phyloP scores from a whole-genome alignment of 2,113 vertebrate species.

The Paracyprichromis sp. region DNA sequence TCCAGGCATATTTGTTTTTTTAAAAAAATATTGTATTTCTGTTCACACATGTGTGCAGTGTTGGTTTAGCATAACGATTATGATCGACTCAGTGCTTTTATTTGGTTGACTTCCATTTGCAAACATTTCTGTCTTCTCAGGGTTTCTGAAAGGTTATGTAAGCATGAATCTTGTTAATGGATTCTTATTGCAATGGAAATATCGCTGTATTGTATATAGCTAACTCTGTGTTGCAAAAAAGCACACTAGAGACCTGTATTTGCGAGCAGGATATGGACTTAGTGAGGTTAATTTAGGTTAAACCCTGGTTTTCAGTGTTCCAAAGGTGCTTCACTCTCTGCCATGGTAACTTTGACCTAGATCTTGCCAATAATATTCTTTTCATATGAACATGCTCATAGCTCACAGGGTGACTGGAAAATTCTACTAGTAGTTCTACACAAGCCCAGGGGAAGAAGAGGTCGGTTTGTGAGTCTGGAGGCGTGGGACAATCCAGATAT shows the following conservation, averaged over 20 bases:
- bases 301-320: not conserved
- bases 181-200: not conserved
- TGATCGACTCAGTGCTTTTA: not conserved
- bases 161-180: not conserved
- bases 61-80: not conserved
- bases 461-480: not conserved
- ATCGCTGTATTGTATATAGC: accelerated
- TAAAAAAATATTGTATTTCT: not conserved
- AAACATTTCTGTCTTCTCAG: not conserved
- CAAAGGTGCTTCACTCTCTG: not conserved
- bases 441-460: not conserved
- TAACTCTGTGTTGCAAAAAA: not conserved
- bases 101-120: not conserved
- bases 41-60: not conserved
- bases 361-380: not conserved
- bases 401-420: not conserved
- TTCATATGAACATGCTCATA: not conserved
- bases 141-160: not conserved
- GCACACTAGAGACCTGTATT: not conserved
- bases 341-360: accelerated
- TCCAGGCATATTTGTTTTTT: not conserved
- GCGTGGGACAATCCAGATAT: not conserved
- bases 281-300: not conserved
- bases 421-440: not conserved
- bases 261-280: not conserved